phyloP scores from a whole-genome alignment of 92 coral and sea anemone species.

The Pocillopora grandis region DNA sequence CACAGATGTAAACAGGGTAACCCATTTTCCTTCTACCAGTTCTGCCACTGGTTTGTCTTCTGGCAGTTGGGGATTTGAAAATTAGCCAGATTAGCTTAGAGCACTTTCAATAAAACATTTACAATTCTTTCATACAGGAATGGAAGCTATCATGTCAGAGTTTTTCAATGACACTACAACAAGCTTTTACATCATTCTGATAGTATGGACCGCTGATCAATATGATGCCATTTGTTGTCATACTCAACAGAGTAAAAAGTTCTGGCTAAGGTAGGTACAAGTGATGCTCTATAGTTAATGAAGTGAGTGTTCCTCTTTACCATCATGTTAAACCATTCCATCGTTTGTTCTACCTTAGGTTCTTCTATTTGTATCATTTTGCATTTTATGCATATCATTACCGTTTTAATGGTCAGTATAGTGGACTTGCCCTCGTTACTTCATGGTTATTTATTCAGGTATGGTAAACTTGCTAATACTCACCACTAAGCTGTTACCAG shows the following conservation, averaged over 20 bases:
- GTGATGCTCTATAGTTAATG: too few relatives aligned
- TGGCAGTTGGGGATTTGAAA: too few relatives aligned
- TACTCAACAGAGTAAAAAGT: constrained; percentile 91
- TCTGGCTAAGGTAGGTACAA: constrained; percentile 84
- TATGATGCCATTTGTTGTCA: constrained; percentile 99
- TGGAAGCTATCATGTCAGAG: constrained; percentile 99
- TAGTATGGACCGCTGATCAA: constrained; percentile 99
- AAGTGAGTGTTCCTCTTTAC: neutral
- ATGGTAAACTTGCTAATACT: neutral
- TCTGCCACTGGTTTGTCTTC: too few relatives aligned
- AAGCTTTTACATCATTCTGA: constrained; percentile 93
- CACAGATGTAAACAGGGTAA: too few relatives aligned
- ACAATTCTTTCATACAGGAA: constrained; percentile 50
- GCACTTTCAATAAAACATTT: too few relatives aligned
- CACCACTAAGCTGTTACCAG: too few relatives aligned
- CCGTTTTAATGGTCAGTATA: constrained; percentile 99
- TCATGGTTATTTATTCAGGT: constrained; percentile 99
- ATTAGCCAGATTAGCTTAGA: neutral
- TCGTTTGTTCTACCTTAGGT: constrained; percentile 57
- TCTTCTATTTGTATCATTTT: constrained; percentile 97
- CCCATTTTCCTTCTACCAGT: too few relatives aligned
- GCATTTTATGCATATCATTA: constrained; percentile 99
- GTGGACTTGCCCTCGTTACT: constrained; percentile 97
- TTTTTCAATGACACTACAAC: constrained; percentile 98
- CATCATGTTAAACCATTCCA: neutral